These are phyloP conservation scores for Ctenomys sociabilis DNA, from an alignment of 2,113 vertebrate species.

Conservation along the genomic window DNA sequence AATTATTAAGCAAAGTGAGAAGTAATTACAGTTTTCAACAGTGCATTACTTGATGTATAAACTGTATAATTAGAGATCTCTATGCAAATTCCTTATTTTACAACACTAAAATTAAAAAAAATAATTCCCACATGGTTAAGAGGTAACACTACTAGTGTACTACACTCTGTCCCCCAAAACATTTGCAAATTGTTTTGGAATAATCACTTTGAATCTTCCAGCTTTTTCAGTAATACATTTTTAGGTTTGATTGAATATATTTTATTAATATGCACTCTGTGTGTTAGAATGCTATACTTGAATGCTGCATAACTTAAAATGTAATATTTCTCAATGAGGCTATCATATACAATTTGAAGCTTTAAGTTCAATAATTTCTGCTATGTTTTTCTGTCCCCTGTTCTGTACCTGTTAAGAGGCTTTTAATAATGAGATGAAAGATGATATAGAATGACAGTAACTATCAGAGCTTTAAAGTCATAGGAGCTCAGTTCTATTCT, in stretches of 20 bases:
- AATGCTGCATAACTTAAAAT: background rate
- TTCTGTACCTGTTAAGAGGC: background rate
- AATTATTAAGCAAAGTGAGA: constrained; percentile 55
- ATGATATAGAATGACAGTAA: background rate
- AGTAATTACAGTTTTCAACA: constrained; percentile 51
- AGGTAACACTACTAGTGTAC: background rate
- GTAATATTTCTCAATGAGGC: background rate
- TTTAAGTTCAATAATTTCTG: background rate
- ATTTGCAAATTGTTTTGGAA: background rate
- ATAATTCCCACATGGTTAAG: background rate
- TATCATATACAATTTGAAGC: background rate
- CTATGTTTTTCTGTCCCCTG: background rate
- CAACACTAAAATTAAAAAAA: background rate
- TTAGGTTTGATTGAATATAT: background rate
- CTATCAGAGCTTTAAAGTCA: background rate
- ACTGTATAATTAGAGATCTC: background rate
- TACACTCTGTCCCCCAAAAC: rapidly evolving
- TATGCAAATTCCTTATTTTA: background rate
- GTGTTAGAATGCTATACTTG: background rate
- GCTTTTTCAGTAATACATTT: background rate
- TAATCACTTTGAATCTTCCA: background rate
- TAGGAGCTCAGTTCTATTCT: too few relatives aligned
- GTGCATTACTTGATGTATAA: background rate
- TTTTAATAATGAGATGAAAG: background rate
- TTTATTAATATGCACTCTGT: background rate